These are phyloP conservation scores for Dicrurus megarhynchus DNA, from an alignment of 2,113 vertebrate genomes.

Conservation along the genomic window DNA sequence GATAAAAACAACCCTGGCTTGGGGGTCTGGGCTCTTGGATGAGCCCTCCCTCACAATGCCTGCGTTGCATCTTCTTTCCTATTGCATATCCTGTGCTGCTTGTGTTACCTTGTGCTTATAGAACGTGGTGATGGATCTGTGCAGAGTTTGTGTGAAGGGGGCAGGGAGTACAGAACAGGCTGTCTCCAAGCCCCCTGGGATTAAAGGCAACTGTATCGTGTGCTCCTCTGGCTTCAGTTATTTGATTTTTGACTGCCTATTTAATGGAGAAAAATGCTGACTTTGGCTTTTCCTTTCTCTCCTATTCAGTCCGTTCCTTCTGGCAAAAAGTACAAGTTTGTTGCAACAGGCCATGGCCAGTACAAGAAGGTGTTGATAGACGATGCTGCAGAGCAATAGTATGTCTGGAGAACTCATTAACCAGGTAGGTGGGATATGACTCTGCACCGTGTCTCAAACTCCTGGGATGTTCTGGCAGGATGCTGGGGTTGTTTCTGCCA, in stretches of 20 bases:
- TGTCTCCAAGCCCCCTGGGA: not conserved
- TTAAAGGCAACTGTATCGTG: rapidly evolving
- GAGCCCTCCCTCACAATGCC: not conserved
- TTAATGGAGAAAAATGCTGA: not conserved
- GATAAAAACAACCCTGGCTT: not conserved
- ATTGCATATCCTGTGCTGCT: rapidly evolving
- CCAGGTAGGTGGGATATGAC: slow-evolving; percentile 44
- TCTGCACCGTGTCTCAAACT: not conserved
- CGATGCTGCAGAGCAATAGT: slow-evolving; percentile 52
- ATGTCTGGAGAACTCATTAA: not conserved
- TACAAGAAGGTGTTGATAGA: slow-evolving; percentile 86
- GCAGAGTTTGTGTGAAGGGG: not conserved
- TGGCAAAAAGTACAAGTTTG: slow-evolving; percentile 84
- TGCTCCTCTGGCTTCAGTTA: not conserved
- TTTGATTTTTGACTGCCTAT: not conserved
- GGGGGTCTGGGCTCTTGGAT: not conserved
- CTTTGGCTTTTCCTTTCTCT: not conserved
- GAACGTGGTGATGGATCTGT: not conserved
- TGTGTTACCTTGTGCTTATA: rapidly evolving
- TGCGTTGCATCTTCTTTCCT: not conserved
- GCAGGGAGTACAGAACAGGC: not conserved
- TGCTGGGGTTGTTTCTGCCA: not conserved
- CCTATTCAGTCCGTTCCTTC: slow-evolving; percentile 66
- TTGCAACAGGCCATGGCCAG: slow-evolving; percentile 87
- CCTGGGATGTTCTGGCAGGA: not conserved